Base-by-base conservation (phyloP, 1,140 invertebrate genomes). In the Streblospio benedicti region DNA sequence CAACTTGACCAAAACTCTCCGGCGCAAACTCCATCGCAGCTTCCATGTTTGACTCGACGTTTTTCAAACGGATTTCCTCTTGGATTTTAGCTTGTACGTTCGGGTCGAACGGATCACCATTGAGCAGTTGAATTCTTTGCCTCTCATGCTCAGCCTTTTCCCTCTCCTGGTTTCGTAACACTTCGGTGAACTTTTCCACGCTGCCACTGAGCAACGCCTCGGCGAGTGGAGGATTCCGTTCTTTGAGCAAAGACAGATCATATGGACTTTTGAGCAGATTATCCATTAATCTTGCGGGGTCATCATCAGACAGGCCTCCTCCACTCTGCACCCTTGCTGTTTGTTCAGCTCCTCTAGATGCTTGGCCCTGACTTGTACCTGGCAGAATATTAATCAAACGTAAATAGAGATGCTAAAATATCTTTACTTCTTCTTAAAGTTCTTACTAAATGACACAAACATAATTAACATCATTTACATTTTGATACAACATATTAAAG, bases 11-110 rank as follows among this genome's bases (percentile, higher is more conserved):
- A 80, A 97, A 98, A 20, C 90, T 94, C 76, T 98, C 94, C 0
- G 95, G 95, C 79, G 94, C 93, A 73, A 91, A 93, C 72, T 98
- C 94, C 85, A 98, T 96, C 0, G 94, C 95, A 1, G 91, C 91
- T 71, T 97, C 92, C 94, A 97, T 98, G 74, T 97, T 97, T 0
- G 90, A 90, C 80, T 97, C 92, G 60, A 97, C 94, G 76, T 97
- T 97, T 73, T 95, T 92, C 69, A 93, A 88, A 47, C 77, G n/a
- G 57, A 97, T 97, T 81, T 96, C 91, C 73, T 95, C 93, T 16
- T 91, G 93, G 69, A 98, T 98, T 57, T 95, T 81, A 65, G 86
- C 82, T 75, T 98, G 94, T 0, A 91, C 90, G 76, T 95, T 92
- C 1, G 89, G 85, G 78, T 97, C 92, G 78, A 97, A 97, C 0